These are phyloP conservation scores for Sericinus montela DNA, from an alignment of 2,888 invertebrate genomes.

Conservation along the genomic window DNA sequence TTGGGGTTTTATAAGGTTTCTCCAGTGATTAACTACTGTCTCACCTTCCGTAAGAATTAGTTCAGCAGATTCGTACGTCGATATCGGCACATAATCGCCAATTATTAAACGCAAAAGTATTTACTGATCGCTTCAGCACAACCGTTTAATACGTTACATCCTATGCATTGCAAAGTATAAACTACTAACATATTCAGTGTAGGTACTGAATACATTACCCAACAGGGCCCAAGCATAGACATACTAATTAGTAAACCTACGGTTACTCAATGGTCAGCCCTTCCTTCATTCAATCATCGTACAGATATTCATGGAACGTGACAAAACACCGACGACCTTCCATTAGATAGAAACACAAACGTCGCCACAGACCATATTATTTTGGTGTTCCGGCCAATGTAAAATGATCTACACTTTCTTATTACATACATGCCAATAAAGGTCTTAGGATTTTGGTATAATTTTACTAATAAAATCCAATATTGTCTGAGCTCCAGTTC, in stretches of 20 bases:
- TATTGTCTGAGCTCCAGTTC: background rate
- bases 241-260: constrained; percentile 34
- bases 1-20: no score
- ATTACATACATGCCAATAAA: background rate
- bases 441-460: background rate
- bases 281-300: constrained; percentile 15
- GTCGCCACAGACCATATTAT: constrained; percentile 4
- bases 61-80: no score
- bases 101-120: background rate
- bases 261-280: constrained; percentile 21
- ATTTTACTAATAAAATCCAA: background rate
- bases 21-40: no score
- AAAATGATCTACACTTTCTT: background rate
- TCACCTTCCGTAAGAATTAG: no score
- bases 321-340: constrained; percentile 11
- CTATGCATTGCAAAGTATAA: constrained; percentile 29
- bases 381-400: constrained; percentile 5
- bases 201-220: constrained; percentile 36
- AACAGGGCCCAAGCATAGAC: constrained; percentile 29
- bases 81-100: no score
- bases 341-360: constrained; percentile 1
- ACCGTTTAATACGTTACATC: constrained; percentile 1
- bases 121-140: no score
- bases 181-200: constrained; percentile 32
- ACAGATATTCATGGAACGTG: constrained; percentile 14